Conservation (phyloP, 2,113 vertebrate genomes). For the Vidua macroura region DNA sequence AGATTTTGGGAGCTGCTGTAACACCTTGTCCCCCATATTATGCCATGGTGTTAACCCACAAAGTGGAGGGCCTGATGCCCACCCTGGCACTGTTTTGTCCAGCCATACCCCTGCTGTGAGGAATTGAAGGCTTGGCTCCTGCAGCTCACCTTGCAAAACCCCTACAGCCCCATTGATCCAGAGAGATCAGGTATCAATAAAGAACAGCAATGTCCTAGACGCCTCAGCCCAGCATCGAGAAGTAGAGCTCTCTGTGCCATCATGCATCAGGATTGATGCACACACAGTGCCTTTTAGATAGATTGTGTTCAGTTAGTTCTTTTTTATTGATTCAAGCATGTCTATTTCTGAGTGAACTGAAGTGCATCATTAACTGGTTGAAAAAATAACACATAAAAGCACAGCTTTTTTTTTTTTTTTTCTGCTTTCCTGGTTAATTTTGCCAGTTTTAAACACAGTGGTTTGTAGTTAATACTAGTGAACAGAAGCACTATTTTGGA, state of each 20-base stretch:
- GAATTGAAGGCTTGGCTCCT: background rate
- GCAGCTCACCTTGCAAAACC: rapidly evolving
- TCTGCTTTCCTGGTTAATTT: background rate
- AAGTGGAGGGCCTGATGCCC: rapidly evolving
- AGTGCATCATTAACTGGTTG: background rate
- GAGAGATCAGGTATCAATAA: background rate
- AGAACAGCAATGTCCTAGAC: background rate
- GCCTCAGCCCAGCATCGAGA: background rate
- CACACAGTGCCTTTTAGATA: background rate
- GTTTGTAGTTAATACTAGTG: background rate
- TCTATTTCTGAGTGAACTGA: conserved; percentile 18
- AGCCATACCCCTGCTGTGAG: background rate
- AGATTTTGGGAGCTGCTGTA: background rate
- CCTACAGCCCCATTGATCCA: rapidly evolving
- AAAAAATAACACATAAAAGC: conserved; percentile 25
- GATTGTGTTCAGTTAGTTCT: background rate
- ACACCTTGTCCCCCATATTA: background rate
- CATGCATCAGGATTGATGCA: background rate
- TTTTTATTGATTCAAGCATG: background rate
- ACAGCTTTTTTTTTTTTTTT: background rate
- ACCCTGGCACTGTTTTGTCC: background rate
- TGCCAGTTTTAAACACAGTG: background rate
- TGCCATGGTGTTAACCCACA: background rate
- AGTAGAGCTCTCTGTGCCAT: background rate
- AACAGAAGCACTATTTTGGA: conserved; percentile 26